Conservation (phyloP, 2,113 vertebrate genomes). For the Thomomys bottae region DNA sequence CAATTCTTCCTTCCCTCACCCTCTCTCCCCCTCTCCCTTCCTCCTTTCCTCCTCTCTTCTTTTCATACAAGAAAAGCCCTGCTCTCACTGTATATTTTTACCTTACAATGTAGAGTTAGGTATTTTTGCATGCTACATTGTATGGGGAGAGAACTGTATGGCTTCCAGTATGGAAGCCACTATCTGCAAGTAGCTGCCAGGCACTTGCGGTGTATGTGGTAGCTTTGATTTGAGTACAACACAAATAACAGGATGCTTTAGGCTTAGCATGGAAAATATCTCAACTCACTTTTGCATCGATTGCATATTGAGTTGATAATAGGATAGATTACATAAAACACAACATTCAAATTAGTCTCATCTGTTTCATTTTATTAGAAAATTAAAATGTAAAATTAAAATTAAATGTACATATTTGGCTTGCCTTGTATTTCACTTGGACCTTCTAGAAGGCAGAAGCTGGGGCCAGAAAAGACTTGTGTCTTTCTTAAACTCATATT, state of each 20-base stretch:
- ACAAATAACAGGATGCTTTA: background rate
- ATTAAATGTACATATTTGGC: background rate
- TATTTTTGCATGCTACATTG: background rate
- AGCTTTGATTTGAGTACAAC: background rate
- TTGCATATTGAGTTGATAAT: constrained; percentile 7
- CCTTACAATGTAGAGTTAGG: background rate
- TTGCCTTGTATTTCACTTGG: constrained; percentile 1
- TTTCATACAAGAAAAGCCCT: background rate
- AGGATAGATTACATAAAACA: background rate
- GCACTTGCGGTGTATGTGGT: background rate
- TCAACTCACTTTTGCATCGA: constrained; percentile 16
- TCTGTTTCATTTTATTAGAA: background rate
- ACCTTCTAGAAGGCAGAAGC: background rate
- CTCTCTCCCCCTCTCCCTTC: too few species aligned
- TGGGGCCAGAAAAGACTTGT: background rate
- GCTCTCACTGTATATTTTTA: background rate
- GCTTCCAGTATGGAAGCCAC: background rate
- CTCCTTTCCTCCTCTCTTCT: too few species aligned
- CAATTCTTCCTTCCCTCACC: too few species aligned
- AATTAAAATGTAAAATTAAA: background rate
- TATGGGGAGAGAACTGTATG: background rate
- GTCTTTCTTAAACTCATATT: background rate
- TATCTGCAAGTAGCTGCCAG: background rate
- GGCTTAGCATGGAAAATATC: background rate
- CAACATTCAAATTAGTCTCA: constrained; percentile 25